These are phyloP conservation scores for Physeter macrocephalus DNA, from an alignment of 2,113 vertebrate species.

Conservation along the genomic window DNA sequence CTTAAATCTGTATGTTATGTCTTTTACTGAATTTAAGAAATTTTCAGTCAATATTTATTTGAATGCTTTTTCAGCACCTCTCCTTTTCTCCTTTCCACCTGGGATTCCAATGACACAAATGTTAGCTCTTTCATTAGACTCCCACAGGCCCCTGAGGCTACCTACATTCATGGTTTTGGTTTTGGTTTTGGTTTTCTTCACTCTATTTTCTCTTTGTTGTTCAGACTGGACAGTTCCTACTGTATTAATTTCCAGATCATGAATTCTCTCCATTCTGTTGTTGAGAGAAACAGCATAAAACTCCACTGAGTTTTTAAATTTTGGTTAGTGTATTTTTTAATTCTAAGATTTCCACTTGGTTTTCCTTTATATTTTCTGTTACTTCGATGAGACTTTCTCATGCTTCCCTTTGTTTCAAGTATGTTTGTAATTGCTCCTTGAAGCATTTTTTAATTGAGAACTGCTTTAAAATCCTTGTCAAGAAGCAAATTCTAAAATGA, in stretches of 20 bases:
- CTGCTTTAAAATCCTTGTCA: background rate
- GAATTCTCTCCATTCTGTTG: background rate
- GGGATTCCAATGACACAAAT: background rate
- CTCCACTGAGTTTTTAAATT: background rate
- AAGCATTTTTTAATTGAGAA: background rate
- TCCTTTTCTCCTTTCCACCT: background rate
- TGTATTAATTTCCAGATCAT: background rate
- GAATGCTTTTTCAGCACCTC: background rate
- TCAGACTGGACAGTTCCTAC: background rate
- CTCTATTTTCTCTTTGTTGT: background rate
- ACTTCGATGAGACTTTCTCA: background rate
- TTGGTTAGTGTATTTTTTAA: background rate
- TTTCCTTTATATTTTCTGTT: background rate
- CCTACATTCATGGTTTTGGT: background rate
- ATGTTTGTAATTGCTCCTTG: background rate
- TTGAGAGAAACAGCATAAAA: background rate
- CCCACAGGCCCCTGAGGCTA: background rate
- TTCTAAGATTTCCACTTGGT: background rate
- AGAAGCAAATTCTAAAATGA: background rate
- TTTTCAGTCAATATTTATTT: background rate
- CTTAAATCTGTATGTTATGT: background rate
- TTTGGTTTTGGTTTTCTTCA: background rate
- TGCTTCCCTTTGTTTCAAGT: background rate
- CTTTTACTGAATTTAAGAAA: background rate
- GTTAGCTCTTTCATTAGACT: background rate